phyloP scores from a whole-genome alignment of 2,113 vertebrate genomes.

The Muntiacus muntjak region DNA sequence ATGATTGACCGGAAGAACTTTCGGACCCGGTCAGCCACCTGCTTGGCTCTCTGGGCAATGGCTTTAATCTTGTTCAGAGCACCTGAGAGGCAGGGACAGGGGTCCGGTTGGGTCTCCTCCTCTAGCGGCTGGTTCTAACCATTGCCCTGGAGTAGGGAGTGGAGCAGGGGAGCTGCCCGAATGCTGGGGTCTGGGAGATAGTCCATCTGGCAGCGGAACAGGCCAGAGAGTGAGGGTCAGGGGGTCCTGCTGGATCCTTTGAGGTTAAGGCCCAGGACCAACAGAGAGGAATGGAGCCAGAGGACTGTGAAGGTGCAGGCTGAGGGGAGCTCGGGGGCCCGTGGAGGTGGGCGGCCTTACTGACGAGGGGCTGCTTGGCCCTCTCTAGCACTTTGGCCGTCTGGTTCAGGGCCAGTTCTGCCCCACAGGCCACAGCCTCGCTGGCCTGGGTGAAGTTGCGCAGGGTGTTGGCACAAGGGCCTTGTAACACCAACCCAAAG shows the following conservation, averaged over 20 bases:
- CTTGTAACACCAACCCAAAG: constrained; percentile 82
- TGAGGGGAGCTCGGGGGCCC: accelerated
- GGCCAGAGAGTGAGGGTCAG: background rate
- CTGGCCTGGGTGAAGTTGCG: constrained; percentile 83
- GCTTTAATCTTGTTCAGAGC: constrained; percentile 82
- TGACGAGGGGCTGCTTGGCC: constrained; percentile 82
- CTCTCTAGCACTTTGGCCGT: constrained; percentile 82
- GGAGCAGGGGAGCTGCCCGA: background rate
- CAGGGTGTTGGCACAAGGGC: constrained; percentile 87
- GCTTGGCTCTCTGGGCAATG: constrained; percentile 82
- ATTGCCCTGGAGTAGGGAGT: background rate
- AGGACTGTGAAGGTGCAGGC: accelerated
- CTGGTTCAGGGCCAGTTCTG: constrained; percentile 90
- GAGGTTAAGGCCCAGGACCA: background rate
- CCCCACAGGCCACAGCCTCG: constrained; percentile 87
- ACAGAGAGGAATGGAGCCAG: background rate
- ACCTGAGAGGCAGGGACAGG: constrained; percentile 51
- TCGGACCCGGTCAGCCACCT: constrained; percentile 79
- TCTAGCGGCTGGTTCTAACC: background rate
- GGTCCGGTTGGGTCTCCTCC: background rate
- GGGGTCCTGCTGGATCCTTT: background rate
- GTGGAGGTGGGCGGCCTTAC: constrained; percentile 77
- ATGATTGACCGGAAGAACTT: constrained; percentile 83
- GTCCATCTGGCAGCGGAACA: background rate
- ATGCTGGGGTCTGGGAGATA: background rate